Percentiles rank a stretch among this genome's conserved stretches.
phyloP scores from a whole-genome alignment of 2,113 vertebrate genomes.

The Vulpes vulpes region DNA sequence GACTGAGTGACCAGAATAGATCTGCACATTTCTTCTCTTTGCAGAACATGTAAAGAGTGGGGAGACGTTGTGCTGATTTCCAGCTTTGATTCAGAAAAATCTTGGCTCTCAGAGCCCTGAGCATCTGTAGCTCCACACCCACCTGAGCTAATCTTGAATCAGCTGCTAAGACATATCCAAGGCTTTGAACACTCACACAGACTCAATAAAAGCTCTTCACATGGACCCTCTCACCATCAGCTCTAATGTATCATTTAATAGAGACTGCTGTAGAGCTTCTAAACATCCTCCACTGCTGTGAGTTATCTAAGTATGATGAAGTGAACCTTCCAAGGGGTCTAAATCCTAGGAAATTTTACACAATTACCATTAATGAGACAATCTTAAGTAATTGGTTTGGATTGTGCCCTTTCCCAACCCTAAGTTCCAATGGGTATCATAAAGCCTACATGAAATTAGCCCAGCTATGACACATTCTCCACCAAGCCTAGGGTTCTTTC shows the following conservation, averaged over 20 bases:
- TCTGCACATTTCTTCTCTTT: constrained; percentile 85
- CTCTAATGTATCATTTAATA: constrained; percentile 63
- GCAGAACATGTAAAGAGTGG: constrained; percentile 81
- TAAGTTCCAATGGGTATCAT: background rate
- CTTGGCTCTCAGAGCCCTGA: constrained; percentile 61
- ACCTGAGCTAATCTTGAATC: constrained; percentile 74
- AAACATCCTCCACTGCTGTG: background rate
- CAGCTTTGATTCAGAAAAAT: constrained; percentile 82
- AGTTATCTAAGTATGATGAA: constrained; percentile 43
- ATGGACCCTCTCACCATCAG: constrained; percentile 16
- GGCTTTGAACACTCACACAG: constrained; percentile 68
- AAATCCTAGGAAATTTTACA: constrained; percentile 48
- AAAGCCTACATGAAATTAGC: constrained; percentile 35
- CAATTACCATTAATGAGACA: constrained; percentile 25
- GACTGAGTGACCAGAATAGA: constrained; percentile 89
- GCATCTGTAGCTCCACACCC: constrained; percentile 78
- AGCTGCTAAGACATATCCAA: constrained; percentile 69
- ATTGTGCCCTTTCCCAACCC: background rate
- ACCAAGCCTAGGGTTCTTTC: constrained; percentile 57
- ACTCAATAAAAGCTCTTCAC: constrained; percentile 70
- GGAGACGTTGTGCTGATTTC: constrained; percentile 77
- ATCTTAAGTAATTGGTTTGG: constrained; percentile 43
- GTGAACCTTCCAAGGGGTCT: constrained; percentile 4
- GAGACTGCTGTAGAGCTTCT: background rate
- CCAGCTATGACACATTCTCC: background rate